Conservation (phyloP, 2,797 vertebrate genomes). For the Brachymystax lenok region DNA sequence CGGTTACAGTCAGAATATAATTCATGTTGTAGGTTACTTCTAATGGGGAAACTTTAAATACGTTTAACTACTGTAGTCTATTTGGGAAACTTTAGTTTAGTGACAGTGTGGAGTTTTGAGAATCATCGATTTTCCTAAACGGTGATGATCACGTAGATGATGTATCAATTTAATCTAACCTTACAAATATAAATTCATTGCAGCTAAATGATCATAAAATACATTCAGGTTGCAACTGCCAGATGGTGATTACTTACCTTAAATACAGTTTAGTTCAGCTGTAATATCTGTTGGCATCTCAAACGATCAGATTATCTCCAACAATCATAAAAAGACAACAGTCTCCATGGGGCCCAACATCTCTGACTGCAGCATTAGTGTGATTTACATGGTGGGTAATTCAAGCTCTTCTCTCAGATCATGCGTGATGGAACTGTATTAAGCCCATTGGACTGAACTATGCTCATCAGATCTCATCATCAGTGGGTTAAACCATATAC, state of each 20-base stretch:
- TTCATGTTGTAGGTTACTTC: neutral
- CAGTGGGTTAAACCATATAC: slow-evolving; percentile 2
- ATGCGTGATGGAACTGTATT: neutral
- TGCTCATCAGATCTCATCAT: neutral
- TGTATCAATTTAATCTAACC: neutral
- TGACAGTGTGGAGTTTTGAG: neutral
- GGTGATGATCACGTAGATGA: neutral
- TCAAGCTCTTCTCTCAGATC: slow-evolving; percentile 18
- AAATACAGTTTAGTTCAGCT: neutral
- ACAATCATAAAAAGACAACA: neutral
- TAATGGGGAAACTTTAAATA: neutral
- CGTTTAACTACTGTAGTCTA: neutral
- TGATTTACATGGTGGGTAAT: slow-evolving; percentile 13
- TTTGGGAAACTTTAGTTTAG: neutral
- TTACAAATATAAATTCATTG: neutral
- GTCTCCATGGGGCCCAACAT: neutral
- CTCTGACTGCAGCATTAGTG: slow-evolving; percentile 10
- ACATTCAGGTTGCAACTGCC: neutral
- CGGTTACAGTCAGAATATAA: neutral
- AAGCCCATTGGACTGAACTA: slow-evolving; percentile 9
- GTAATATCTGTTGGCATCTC: neutral
- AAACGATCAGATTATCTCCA: neutral
- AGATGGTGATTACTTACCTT: neutral
- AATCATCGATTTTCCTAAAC: neutral
- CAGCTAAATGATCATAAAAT: neutral